Evolutionary conservation across 2,888 invertebrate genomes (phyloP).

Genomic region (Phyto melanocephala): DNA sequence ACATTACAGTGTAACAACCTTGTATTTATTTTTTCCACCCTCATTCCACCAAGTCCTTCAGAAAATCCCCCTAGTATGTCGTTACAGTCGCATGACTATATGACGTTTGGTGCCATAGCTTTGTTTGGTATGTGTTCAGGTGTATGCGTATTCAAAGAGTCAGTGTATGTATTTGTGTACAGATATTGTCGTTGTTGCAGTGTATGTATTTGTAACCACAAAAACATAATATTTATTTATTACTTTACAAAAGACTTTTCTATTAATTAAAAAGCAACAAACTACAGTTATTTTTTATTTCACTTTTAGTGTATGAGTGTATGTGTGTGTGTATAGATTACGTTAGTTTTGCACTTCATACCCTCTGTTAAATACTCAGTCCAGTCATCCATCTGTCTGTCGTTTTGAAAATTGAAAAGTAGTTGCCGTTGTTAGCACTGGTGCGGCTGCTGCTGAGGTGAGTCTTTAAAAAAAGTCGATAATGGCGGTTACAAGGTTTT

Average conservation of each 20-base stretch:
- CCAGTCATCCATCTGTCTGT: background rate
- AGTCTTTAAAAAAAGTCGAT: conserved; percentile 1
- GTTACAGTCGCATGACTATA: background rate
- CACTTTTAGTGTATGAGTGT: conserved; percentile 10
- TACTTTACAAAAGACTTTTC: conserved; percentile 78
- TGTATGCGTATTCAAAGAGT: background rate
- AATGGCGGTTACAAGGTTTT: conserved; percentile 19
- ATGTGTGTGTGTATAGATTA: background rate
- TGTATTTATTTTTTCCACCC: too few relatives aligned
- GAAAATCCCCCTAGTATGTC: too few relatives aligned
- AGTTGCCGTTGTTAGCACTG: conserved; percentile 5
- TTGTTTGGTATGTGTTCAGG: background rate
- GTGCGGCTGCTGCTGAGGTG: background rate
- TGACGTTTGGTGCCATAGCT: background rate
- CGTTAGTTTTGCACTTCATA: background rate
- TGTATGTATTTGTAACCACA: conserved; percentile 67
- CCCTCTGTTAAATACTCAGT: conserved; percentile 12
- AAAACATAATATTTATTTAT: conserved; percentile 77
- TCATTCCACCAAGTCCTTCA: conserved; percentile 8
- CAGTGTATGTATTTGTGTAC: background rate
- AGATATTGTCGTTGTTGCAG: conserved; percentile 30
- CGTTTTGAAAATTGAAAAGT: conserved; percentile 28
- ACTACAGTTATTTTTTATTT: conserved; percentile 54
- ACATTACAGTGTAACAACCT: too few relatives aligned
- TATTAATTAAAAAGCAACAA: conserved; percentile 78